Evolutionary conservation across 2,888 invertebrate genomes (phyloP).

Genomic region (Hypomecis atomaria): DNA sequence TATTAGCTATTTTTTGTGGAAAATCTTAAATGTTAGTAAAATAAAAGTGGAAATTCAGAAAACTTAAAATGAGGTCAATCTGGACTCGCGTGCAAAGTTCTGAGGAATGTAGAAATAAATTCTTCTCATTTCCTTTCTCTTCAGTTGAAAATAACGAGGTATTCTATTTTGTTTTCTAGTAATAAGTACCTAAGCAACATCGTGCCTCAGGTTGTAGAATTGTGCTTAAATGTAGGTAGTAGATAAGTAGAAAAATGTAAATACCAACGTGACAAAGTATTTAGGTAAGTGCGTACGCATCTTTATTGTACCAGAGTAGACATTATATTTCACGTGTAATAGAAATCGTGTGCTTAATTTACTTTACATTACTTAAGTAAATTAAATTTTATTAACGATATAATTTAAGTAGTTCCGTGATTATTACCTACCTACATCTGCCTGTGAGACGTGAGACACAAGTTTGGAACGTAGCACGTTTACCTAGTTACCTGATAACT

Average conservation of each 20-base stretch:
- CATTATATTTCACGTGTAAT: not conserved
- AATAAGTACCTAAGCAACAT: too few species aligned
- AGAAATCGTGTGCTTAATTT: too few species aligned
- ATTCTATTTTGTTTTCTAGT: not conserved
- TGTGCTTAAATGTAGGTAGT: too few species aligned
- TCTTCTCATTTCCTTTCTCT: conserved; percentile 16
- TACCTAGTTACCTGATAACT: too few species aligned
- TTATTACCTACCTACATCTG: too few species aligned
- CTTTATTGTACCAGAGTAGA: not conserved
- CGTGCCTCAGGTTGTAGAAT: not conserved
- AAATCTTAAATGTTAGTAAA: conserved; percentile 5
- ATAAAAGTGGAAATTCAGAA: conserved; percentile 10
- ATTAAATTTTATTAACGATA: too few species aligned
- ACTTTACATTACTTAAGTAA: too few species aligned
- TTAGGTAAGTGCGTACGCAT: not conserved
- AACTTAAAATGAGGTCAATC: conserved; percentile 61
- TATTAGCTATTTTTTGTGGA: not conserved
- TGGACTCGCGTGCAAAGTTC: conserved; percentile 63
- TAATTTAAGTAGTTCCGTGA: too few species aligned
- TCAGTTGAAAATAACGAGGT: conserved; percentile 14
- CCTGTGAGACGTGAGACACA: too few species aligned
- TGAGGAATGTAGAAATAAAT: conserved; percentile 37
- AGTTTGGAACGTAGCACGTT: too few species aligned
- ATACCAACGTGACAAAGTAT: too few species aligned
- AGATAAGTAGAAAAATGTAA: too few species aligned